A percentile compares a stretch with the other conserved stretches of the same genome.
Evolutionary conservation across 2,888 invertebrate genomes (phyloP).

Genomic region (Iphiclides podalirius): DNA sequence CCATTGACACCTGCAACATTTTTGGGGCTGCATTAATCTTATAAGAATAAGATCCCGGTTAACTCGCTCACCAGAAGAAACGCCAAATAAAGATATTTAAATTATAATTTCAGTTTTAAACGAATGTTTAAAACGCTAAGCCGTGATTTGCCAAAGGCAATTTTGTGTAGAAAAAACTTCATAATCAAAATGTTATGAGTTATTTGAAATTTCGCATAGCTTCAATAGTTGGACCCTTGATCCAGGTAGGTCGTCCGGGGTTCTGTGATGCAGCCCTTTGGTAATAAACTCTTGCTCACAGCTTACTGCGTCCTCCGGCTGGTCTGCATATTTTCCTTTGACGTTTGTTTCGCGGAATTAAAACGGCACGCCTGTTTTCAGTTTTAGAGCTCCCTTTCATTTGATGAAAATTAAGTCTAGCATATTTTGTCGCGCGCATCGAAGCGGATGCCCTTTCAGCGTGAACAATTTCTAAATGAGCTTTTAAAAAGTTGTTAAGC

Average conservation of each 20-base stretch:
- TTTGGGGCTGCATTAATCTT: too few relatives aligned
- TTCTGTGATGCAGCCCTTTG: constrained; percentile 6
- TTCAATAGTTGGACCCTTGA: background rate
- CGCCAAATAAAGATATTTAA: too few relatives aligned
- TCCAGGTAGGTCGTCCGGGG: background rate
- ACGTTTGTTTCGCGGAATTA: constrained; percentile 16
- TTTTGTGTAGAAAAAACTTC: too few relatives aligned
- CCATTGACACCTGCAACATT: too few relatives aligned
- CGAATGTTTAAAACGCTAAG: too few relatives aligned
- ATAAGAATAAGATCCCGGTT: too few relatives aligned
- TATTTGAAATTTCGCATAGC: too few relatives aligned
- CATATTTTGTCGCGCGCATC: constrained; percentile 8
- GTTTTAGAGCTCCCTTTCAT: constrained; percentile 12
- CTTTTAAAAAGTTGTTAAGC: background rate
- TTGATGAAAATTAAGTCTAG: constrained; percentile 12
- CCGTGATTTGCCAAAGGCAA: too few relatives aligned
- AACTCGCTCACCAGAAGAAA: too few relatives aligned
- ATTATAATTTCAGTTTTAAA: too few relatives aligned
- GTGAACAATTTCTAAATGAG: constrained; percentile 3
- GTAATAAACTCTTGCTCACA: constrained; percentile 5
- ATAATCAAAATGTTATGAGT: too few relatives aligned
- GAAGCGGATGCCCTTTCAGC: background rate
- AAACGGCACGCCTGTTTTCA: constrained; percentile 8
- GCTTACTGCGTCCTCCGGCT: constrained; percentile 4
- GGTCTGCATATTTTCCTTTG: constrained; percentile 16